Evolutionary conservation across 1,140 invertebrate genomes (phyloP).

Genomic region (Drosophila ogumai): DNA sequence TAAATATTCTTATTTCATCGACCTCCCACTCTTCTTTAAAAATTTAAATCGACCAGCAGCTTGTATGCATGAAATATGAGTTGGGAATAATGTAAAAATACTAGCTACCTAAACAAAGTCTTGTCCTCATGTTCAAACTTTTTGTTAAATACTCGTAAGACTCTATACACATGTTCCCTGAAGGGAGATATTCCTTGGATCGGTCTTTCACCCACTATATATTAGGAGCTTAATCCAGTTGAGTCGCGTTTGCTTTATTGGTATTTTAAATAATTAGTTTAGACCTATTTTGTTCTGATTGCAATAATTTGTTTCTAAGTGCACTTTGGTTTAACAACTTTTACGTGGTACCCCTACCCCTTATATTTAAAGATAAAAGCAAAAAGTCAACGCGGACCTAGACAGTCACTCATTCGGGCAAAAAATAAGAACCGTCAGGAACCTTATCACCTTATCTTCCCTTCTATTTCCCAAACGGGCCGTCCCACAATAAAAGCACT

Average conservation of each 20-base stretch:
- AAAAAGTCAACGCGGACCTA: too few relatives aligned
- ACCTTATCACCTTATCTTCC: constrained; percentile 39
- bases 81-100: too few relatives aligned
- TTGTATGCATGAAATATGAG: too few relatives aligned
- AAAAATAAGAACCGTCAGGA: neutral
- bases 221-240: neutral
- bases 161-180: neutral
- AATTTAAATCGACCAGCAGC: too few relatives aligned
- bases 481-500: neutral
- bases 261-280: neutral
- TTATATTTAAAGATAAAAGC: constrained; percentile 1
- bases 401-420: constrained; percentile 1
- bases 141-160: neutral
- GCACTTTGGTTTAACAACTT: neutral
- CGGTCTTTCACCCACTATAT: too few relatives aligned
- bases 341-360: too few relatives aligned
- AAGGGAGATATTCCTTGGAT: neutral
- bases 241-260: neutral
- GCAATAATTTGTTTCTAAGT: neutral
- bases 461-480: constrained; percentile 9
- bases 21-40: too few relatives aligned
- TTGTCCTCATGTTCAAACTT: neutral
- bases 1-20: too few relatives aligned
- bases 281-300: neutral
- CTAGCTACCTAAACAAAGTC: neutral